phyloP scores from a whole-genome alignment of 2,888 invertebrate genomes.

The Clusia tigrina region DNA sequence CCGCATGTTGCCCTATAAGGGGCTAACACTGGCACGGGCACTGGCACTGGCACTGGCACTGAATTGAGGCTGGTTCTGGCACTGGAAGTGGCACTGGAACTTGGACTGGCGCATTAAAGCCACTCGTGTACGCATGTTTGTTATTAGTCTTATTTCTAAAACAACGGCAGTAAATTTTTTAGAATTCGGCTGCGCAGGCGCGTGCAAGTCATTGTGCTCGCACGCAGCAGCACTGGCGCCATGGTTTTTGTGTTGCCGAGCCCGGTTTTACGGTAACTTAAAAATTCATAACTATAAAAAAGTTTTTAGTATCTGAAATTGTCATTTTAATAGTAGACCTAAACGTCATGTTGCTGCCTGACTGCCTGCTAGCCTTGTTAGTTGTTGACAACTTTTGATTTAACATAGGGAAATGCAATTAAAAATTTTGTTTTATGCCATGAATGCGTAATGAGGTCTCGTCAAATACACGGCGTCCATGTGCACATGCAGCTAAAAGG shows the following conservation, averaged over 20 bases:
- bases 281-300: conserved; percentile 42
- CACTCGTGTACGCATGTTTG: background rate
- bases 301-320: conserved; percentile 32
- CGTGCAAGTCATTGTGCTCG: background rate
- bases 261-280: conserved; percentile 21
- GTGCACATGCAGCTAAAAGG: too few relatives aligned
- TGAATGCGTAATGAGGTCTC: background rate
- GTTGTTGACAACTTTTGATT: background rate
- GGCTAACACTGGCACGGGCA: too few relatives aligned
- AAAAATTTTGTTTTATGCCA: background rate
- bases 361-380: background rate
- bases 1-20: too few relatives aligned
- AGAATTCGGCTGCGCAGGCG: conserved; percentile 1
- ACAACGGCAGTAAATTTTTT: background rate
- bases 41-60: too few relatives aligned
- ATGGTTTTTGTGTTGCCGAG: conserved; percentile 38
- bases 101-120: too few relatives aligned
- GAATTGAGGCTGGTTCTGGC: too few relatives aligned
- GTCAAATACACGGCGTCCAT: too few relatives aligned
- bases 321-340: conserved; percentile 41
- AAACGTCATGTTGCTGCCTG: conserved; percentile 35
- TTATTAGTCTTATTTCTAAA: background rate
- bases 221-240: conserved; percentile 34
- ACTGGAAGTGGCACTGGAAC: too few relatives aligned
- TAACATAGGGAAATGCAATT: conserved; percentile 6